A percentile compares a stretch with the other conserved stretches of the same genome.
These are phyloP conservation scores for Drosophila anomelani DNA, from an alignment of 2,888 invertebrate species.

Conservation along the genomic window DNA sequence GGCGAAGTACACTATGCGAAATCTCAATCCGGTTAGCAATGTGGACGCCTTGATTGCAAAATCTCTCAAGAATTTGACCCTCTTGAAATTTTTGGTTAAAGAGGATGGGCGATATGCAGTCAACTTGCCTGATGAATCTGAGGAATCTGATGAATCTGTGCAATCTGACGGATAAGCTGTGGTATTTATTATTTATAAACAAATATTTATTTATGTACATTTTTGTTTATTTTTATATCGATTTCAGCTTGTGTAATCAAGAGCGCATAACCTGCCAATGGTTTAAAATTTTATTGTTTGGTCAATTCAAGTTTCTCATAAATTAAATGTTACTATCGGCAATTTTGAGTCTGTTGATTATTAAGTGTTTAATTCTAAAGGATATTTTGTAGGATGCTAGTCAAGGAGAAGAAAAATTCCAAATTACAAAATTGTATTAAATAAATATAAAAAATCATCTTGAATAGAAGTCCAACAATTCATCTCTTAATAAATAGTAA, in stretches of 20 bases:
- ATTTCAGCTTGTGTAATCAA: not conserved
- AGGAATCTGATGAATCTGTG: too few species aligned
- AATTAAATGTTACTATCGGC: not conserved
- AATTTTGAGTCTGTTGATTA: too few species aligned
- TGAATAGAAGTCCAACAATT: too few species aligned
- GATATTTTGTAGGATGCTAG: not conserved
- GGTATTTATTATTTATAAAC: not conserved
- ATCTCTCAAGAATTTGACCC: not conserved
- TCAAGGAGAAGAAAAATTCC: not conserved
- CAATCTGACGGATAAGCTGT: too few species aligned
- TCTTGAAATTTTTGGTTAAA: accelerated
- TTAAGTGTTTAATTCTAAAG: not conserved
- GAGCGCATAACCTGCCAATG: too few species aligned
- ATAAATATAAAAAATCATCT: too few species aligned
- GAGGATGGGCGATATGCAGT: not conserved
- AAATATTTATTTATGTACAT: too few species aligned
- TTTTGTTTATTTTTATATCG: too few species aligned
- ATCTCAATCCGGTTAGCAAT: not conserved
- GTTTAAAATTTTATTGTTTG: too few species aligned
- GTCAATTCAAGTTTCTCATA: too few species aligned
- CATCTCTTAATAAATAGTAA: too few species aligned
- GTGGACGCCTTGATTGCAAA: too few species aligned
- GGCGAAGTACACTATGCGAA: not conserved
- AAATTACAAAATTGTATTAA: not conserved
- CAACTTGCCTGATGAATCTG: not conserved